A percentile compares a stretch with the other conserved stretches of the same genome.
These are phyloP conservation scores for Geodia barretti DNA, from an alignment of 37 sponge, comb jelly and placozoan species.

Conservation along the genomic window DNA sequence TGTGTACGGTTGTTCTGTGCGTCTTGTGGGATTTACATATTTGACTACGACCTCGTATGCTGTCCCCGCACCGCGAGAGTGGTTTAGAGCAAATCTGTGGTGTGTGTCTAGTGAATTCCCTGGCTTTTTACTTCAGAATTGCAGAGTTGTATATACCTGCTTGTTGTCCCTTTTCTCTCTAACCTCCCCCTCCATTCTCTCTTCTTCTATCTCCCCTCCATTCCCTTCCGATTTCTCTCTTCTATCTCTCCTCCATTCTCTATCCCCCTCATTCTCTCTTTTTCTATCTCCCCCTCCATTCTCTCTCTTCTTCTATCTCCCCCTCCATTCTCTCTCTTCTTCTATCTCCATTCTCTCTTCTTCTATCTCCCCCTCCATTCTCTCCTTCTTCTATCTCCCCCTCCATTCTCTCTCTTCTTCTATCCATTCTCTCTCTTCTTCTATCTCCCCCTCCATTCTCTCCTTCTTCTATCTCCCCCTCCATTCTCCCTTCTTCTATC, in stretches of 20 bases:
- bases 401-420: background rate
- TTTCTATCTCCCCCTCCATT: background rate
- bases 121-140: too few species aligned
- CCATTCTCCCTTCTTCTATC: background rate
- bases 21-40: too few species aligned
- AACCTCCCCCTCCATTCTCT: too few species aligned
- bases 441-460: background rate
- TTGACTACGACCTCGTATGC: too few species aligned
- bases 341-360: constrained; percentile 4
- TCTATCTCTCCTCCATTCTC: background rate
- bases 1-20: too few species aligned
- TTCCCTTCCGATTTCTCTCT: background rate
- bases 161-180: too few species aligned
- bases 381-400: background rate
- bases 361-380: background rate
- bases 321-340: background rate
- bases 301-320: background rate
- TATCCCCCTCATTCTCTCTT: background rate
- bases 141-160: too few species aligned
- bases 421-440: background rate
- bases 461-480: too few species aligned
- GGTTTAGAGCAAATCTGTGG: too few species aligned
- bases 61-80: too few species aligned
- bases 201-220: too few species aligned
- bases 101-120: too few species aligned